A percentile compares a stretch with the other conserved stretches of the same genome.
Conservation (phyloP, 1,140 invertebrate genomes). For the Atta colombica region DNA sequence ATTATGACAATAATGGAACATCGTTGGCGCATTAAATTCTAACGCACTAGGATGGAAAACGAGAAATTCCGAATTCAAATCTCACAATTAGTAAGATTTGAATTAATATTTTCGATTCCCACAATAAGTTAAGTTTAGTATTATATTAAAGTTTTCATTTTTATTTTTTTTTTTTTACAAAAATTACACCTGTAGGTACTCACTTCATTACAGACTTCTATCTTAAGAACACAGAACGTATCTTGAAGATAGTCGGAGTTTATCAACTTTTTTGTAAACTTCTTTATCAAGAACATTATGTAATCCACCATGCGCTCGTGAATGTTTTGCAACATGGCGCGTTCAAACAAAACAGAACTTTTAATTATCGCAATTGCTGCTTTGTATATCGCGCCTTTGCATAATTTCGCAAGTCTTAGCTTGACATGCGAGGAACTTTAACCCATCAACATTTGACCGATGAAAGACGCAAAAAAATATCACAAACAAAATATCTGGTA, state of each 20-base stretch:
- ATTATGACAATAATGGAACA: too few relatives aligned
- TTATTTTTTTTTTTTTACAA: background rate
- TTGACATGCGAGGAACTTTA: slow-evolving; percentile 27
- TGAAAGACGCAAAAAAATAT: background rate
- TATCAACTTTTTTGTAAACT: slow-evolving; percentile 23
- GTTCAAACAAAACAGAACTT: slow-evolving; percentile 5
- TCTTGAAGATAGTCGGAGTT: background rate
- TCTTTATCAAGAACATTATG: slow-evolving; percentile 17
- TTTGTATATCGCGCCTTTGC: slow-evolving; percentile 1
- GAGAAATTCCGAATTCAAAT: too few relatives aligned
- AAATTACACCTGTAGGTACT: background rate
- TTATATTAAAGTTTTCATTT: background rate
- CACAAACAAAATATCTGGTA: background rate
- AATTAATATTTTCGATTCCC: too few relatives aligned
- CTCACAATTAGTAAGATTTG: too few relatives aligned
- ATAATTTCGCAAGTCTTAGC: slow-evolving; percentile 18
- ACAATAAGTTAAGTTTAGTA: too few relatives aligned
- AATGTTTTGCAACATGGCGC: slow-evolving; percentile 12
- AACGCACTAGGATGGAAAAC: too few relatives aligned
- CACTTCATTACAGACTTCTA: background rate
- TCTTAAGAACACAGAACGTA: background rate
- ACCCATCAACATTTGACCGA: background rate
- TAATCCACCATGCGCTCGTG: background rate
- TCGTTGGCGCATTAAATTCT: too few relatives aligned
- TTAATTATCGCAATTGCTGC: slow-evolving; percentile 11